These are phyloP conservation scores for Dichetophora obliterata DNA, from an alignment of 2,888 invertebrate genomes.

Conservation along the genomic window DNA sequence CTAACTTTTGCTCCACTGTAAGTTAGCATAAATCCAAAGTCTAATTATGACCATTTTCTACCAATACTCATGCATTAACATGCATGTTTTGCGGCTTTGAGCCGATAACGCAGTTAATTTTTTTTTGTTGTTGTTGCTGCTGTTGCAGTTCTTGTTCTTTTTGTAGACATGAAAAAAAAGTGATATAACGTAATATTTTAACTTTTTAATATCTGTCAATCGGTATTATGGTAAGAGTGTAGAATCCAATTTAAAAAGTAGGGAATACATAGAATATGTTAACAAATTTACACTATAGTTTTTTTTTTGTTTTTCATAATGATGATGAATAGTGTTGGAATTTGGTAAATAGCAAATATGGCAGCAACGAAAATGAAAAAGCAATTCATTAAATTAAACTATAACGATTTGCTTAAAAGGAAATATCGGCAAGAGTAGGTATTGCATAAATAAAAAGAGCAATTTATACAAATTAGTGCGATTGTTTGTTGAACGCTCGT, in stretches of 20 bases:
- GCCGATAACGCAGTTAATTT: neutral
- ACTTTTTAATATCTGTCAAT: conserved; percentile 12
- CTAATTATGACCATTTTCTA: neutral
- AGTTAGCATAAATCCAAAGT: neutral
- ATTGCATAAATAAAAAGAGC: neutral
- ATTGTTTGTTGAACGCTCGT: no score
- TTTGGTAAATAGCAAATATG: conserved; percentile 15
- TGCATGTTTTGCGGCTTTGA: neutral
- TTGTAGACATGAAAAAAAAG: conserved; percentile 1
- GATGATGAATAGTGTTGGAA: conserved; percentile 11
- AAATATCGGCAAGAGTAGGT: neutral
- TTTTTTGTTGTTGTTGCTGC: neutral
- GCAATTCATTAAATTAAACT: neutral
- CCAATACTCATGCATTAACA: neutral
- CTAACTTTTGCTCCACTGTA: neutral
- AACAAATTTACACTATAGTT: neutral
- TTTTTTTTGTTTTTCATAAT: neutral
- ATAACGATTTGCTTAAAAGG: neutral
- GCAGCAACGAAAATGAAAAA: neutral
- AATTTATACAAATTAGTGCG: conserved; percentile 20
- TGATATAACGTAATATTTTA: conserved; percentile 28
- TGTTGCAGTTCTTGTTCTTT: neutral
- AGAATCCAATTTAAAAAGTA: neutral
- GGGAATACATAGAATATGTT: neutral
- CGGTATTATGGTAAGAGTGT: neutral